Evolutionary conservation across 2,113 vertebrate species (phyloP), one percentile per base, ranked within the genome.

Genomic region (Phylloscopus trochiloides): DNA sequence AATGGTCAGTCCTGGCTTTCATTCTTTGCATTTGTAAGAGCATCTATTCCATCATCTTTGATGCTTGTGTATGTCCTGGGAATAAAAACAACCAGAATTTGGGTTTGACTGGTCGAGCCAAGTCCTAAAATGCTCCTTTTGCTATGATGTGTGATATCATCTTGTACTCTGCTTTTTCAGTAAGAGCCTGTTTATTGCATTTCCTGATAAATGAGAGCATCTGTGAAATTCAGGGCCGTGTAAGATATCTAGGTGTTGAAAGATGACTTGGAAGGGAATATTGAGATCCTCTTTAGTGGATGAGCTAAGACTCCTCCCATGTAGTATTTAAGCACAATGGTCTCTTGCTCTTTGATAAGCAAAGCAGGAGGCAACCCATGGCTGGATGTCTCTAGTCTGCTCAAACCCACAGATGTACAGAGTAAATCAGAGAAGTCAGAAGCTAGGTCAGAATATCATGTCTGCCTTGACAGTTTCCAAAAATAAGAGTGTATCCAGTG

Each of bases 401-500:
- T 83, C 32, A 68, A 63, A 65, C 36, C 9, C 31, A 43, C 21
- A 55, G 51, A 22, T 0, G 0, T 38, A 48, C 20, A 22, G 12
- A 45, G 50, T 54, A 52, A 81, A 91, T 55, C 20, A 61, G 66
- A 86, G 34, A 47, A 90, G 18, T 24, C 55, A 50, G 28, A 68
- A 73, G n/a, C 26, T 83, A 47, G 18, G 43, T 84, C 18, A 57
- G 48, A 87, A 96, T 75, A 40, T 63, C 14, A 32, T 18, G 40
- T 42, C 74, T 85, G 5, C 45, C 76, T 72, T 47, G 45, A 54
- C 62, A 73, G 16, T 66, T 70, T 72, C 82, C 36, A 52, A 20
- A 57, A 82, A n/a, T 10, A 48, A 31, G 74, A 47, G 31, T 0
- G 0, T 59, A 62, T 59, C 12, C 25, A 42, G 34, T 50, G 31